Evolutionary conservation across 2,888 invertebrate species (phyloP).

Genomic region (Cosmia pyralina): DNA sequence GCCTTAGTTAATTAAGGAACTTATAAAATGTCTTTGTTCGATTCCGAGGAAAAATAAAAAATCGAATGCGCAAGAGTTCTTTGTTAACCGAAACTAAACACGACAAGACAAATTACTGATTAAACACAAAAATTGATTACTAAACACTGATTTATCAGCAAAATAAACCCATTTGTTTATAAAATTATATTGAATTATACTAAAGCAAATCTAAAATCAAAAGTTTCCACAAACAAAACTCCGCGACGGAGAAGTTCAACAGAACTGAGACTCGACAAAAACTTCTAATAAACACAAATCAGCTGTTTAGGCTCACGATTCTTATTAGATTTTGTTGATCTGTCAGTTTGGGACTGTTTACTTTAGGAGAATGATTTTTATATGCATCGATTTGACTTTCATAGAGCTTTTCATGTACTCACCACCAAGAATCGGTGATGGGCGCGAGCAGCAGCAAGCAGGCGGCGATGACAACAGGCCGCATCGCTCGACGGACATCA

Average conservation of each 20-base stretch:
- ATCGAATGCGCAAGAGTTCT: conserved; percentile 6
- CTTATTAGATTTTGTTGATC: conserved; percentile 45
- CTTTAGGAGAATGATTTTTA: conserved; percentile 23
- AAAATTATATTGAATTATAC: not conserved
- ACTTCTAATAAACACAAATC: conserved; percentile 63
- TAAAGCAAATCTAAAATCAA: conserved; percentile 8
- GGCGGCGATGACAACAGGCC: conserved; percentile 95
- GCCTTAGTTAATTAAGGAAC: not conserved
- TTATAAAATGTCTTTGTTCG: conserved; percentile 4
- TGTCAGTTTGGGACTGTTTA: conserved; percentile 23
- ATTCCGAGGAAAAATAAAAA: not conserved
- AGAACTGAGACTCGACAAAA: conserved; percentile 48
- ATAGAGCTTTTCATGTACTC: conserved; percentile 85
- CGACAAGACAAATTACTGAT: not conserved
- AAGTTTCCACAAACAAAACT: conserved; percentile 40
- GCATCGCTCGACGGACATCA: conserved; percentile 90
- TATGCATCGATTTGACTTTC: conserved; percentile 16
- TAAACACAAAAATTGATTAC: not conserved
- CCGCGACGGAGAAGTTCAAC: conserved; percentile 42
- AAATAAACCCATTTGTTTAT: conserved; percentile 12
- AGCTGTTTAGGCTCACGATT: conserved; percentile 59
- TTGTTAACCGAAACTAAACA: conserved; percentile 5
- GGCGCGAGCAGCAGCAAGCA: conserved; percentile 96
- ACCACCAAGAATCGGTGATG: conserved; percentile 97
- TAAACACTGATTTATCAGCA: conserved; percentile 1